phyloP scores from a whole-genome alignment of 2,113 vertebrate species.

The Nothoprocta perdicaria region DNA sequence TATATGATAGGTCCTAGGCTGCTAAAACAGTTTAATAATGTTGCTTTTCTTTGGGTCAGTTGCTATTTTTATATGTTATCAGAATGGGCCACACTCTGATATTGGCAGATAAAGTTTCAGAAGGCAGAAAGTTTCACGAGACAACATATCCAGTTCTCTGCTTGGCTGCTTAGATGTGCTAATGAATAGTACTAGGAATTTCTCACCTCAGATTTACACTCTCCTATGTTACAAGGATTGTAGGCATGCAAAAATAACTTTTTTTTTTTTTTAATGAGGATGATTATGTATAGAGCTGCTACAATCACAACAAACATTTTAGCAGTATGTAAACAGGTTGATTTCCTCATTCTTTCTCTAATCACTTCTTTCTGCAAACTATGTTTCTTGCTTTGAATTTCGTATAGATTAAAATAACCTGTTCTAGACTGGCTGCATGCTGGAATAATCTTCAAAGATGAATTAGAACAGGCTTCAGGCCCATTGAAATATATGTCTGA shows the following conservation, averaged over 20 bases:
- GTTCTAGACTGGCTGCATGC: neutral
- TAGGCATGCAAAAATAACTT: neutral
- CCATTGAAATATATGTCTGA: neutral
- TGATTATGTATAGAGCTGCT: neutral
- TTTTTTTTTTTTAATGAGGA: neutral
- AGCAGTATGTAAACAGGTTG: neutral
- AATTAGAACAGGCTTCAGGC: neutral
- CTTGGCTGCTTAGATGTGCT: slow-evolving; percentile 48
- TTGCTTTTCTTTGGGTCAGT: neutral
- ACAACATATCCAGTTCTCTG: slow-evolving; percentile 17
- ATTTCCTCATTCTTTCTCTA: neutral
- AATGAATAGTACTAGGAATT: slow-evolving; percentile 35
- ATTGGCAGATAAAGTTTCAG: slow-evolving; percentile 58
- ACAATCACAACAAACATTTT: neutral
- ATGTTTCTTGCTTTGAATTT: neutral
- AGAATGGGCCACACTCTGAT: neutral
- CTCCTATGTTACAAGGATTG: neutral
- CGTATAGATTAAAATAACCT: neutral
- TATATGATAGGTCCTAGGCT: neutral
- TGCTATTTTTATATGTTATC: neutral
- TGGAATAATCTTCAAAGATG: neutral
- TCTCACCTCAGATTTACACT: slow-evolving; percentile 42
- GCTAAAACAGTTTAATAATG: neutral
- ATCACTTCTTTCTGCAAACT: neutral
- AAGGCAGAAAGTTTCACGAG: slow-evolving; percentile 8